Evolutionary conservation across 2,113 vertebrate species (phyloP).

Genomic region (Serinus canaria): DNA sequence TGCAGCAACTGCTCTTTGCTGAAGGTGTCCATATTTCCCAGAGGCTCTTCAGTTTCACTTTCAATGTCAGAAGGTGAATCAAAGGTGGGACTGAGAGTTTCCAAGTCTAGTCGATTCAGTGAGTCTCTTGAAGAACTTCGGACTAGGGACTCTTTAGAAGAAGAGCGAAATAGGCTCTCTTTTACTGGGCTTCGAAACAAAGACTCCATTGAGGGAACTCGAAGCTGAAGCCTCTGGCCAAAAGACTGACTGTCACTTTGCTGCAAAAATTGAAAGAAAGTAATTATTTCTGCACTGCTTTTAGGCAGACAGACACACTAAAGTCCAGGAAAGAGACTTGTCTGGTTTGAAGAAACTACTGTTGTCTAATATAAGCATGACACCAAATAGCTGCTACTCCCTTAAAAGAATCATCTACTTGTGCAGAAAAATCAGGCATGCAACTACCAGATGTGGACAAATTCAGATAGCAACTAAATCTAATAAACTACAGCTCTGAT

Average conservation of each 20-base stretch:
- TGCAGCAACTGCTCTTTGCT: slow-evolving; percentile 87
- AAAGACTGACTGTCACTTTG: slow-evolving; percentile 83
- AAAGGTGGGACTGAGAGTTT: slow-evolving; percentile 64
- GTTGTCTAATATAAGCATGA: background rate
- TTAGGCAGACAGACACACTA: background rate
- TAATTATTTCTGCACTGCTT: background rate
- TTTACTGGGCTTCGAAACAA: slow-evolving; percentile 86
- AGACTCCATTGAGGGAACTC: slow-evolving; percentile 91
- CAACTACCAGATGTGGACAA: background rate
- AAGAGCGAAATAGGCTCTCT: slow-evolving; percentile 83
- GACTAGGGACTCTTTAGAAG: slow-evolving; percentile 88
- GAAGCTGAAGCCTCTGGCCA: slow-evolving; percentile 89
- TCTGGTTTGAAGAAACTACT: background rate
- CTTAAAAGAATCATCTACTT: background rate
- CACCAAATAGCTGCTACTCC: background rate
- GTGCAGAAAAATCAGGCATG: background rate
- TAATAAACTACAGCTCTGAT: background rate
- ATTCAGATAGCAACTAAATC: background rate
- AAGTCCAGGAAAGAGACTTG: background rate
- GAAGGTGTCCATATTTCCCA: slow-evolving; percentile 75
- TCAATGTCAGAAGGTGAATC: slow-evolving; percentile 92
- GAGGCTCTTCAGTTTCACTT: slow-evolving; percentile 87
- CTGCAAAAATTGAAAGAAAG: slow-evolving; percentile 64
- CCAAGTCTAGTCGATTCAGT: slow-evolving; percentile 81
- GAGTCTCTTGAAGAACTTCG: slow-evolving; percentile 89